Evolutionary conservation across 1,140 invertebrate species (phyloP).

Genomic region (Hydropsyche tenuis): DNA sequence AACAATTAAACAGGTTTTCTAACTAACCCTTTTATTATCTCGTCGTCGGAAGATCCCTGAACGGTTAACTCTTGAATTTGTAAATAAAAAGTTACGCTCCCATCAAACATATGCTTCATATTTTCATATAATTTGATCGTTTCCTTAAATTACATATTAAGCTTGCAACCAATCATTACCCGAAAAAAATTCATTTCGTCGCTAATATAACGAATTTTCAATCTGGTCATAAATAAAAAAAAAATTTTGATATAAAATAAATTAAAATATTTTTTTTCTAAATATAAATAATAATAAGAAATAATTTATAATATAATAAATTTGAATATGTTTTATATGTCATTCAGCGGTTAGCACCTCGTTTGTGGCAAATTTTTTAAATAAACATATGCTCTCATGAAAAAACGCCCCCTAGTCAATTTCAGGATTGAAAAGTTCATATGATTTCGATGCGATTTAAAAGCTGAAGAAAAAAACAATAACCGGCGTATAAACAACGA

Average conservation of each 20-base stretch:
- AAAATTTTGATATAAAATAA: not conserved
- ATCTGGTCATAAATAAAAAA: not conserved
- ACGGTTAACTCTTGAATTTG: not conserved
- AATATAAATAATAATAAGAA: not conserved
- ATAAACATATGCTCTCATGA: constrained; percentile 15
- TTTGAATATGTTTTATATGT: not conserved
- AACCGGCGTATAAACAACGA: constrained; percentile 28
- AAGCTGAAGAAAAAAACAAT: constrained; percentile 24
- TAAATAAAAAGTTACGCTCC: no score
- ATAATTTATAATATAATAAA: not conserved
- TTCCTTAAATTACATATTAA: not conserved
- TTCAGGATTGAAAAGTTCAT: not conserved
- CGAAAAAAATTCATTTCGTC: not conserved
- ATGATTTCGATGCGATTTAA: constrained; percentile 9
- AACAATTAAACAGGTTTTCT: constrained; percentile 28
- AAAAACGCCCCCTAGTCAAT: constrained; percentile 24
- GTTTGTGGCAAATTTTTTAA: constrained; percentile 31
- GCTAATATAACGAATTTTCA: not conserved
- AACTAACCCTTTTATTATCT: constrained; percentile 20
- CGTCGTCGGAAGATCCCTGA: not conserved
- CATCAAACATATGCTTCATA: not conserved
- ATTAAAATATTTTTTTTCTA: not conserved
- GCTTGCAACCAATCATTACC: not conserved
- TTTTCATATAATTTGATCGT: not conserved
- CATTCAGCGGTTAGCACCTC: constrained; percentile 18